Base-by-base conservation (phyloP, 2,797 vertebrate species). In the Cetoscarus ocellatus region DNA sequence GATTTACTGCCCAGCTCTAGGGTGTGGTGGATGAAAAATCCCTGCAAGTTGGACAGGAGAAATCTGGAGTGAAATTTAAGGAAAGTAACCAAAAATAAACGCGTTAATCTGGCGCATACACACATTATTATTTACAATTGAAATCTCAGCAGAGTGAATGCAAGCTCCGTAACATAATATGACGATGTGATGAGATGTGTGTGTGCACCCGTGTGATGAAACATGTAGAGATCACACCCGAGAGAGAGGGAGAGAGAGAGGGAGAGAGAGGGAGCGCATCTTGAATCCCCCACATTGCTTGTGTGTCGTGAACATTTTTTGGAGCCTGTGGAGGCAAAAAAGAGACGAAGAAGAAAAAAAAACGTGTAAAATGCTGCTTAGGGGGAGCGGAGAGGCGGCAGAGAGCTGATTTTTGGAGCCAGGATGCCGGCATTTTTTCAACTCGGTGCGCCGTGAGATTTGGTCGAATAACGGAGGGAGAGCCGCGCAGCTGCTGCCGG, bases 221-320 rank as follows among this genome's bases (percentile, higher is more conserved):
- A 87, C 86, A 87, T 85, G 83, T 80, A 84, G 79, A 67, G 82
- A 76, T 89, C 80, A 84, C 80, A 88, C 70, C 75, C 70, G 66
- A 70, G 73, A 57, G 76, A 73, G 82, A 42, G 77, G 52, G 81
- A 61, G 75, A 63, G 66, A n/a, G 68, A 57, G 75, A 67, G 72
- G 59, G 62, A 67, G 73, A 57, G 77, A 61, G 84, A 44, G 57
- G 61, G 77, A 64, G 55, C 68, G 71, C 45, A 55, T 83, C 61
- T 75, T 63, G 48, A 77, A 80, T 86, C 70, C 75, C 76, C 78
- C 85, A 84, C 88, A 83, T 75, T 79, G 83, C 81, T 56, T 67
- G 73, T 73, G 86, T 77, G 86, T 86, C 86, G 88, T 90, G 86
- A 90, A 91, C 79, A 89, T 84, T 84, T 60, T 69, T 75, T 61